phyloP scores from a whole-genome alignment of 2,888 invertebrate species.

The Heliconius ismenius region DNA sequence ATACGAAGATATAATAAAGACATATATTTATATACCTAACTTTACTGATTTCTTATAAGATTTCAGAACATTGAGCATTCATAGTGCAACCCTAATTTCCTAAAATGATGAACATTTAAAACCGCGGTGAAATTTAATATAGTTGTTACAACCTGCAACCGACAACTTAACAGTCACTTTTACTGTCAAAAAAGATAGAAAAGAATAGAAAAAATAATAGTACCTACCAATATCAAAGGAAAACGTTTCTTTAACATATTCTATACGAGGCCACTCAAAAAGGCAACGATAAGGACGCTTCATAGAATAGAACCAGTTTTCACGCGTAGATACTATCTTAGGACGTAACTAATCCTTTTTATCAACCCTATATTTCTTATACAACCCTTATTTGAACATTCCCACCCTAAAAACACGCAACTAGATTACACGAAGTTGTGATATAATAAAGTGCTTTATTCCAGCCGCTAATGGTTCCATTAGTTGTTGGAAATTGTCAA shows the following conservation, averaged over 20 bases:
- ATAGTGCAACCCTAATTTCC: background rate
- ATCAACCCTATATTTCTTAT: conserved; percentile 16
- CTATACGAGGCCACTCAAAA: background rate
- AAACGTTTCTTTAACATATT: conserved; percentile 1
- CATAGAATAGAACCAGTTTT: background rate
- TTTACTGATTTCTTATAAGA: too few relatives aligned
- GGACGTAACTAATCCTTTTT: conserved; percentile 8
- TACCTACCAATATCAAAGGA: background rate
- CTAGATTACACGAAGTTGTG: conserved; percentile 15
- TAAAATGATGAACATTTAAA: background rate
- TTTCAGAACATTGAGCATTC: too few relatives aligned
- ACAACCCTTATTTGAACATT: conserved; percentile 7
- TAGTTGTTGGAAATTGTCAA: conserved; percentile 33
- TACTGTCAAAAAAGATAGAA: too few relatives aligned
- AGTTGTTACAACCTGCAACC: too few relatives aligned
- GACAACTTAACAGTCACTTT: too few relatives aligned
- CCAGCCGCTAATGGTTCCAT: conserved; percentile 33
- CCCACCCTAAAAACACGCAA: conserved; percentile 22
- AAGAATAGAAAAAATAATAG: background rate
- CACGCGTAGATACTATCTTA: conserved; percentile 17
- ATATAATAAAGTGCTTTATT: conserved; percentile 26
- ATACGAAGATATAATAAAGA: too few relatives aligned
- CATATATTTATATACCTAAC: too few relatives aligned
- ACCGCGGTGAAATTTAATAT: background rate
- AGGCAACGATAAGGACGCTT: conserved; percentile 7